These are phyloP conservation scores for Lycorma delicatula DNA, from an alignment of 1,140 invertebrate genomes.

Conservation along the genomic window DNA sequence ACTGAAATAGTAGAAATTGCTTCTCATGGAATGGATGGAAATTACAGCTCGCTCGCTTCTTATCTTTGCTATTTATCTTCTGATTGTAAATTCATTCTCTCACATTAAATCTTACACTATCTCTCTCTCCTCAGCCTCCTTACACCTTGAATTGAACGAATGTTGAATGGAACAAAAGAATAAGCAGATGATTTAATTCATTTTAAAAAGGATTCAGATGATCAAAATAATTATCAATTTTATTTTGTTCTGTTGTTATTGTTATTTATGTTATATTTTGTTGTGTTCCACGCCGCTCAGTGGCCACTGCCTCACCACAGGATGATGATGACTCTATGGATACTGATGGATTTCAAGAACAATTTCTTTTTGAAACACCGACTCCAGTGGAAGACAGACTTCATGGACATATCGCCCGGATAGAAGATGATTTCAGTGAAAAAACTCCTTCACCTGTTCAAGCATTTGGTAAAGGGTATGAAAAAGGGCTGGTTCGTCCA, in stretches of 20 bases:
- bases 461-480: not conserved
- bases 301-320: conserved; percentile 40
- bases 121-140: not conserved
- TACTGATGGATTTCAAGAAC: conserved; percentile 43
- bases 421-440: conserved; percentile 18
- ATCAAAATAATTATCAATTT: too few species aligned
- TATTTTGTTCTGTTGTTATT: too few species aligned
- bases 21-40: conserved; percentile 16
- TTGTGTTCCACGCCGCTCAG: conserved; percentile 28
- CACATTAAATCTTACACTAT: not conserved
- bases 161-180: not conserved
- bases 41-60: conserved; percentile 15
- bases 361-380: conserved; percentile 39
- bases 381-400: conserved; percentile 16
- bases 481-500: conserved; percentile 1
- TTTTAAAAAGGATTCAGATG: too few species aligned
- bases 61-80: conserved; percentile 20
- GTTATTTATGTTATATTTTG: conserved; percentile 12
- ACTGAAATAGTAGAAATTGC: conserved; percentile 6
- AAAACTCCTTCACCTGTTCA: conserved; percentile 4
- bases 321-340: conserved; percentile 44
- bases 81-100: conserved; percentile 6
- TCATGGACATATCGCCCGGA: conserved; percentile 12
- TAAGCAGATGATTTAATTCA: not conserved
- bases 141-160: not conserved